A percentile compares a stretch with the other conserved stretches of the same genome.
These are phyloP conservation scores for Piscicola geometra DNA, from an alignment of 2,888 invertebrate species.

Conservation along the genomic window DNA sequence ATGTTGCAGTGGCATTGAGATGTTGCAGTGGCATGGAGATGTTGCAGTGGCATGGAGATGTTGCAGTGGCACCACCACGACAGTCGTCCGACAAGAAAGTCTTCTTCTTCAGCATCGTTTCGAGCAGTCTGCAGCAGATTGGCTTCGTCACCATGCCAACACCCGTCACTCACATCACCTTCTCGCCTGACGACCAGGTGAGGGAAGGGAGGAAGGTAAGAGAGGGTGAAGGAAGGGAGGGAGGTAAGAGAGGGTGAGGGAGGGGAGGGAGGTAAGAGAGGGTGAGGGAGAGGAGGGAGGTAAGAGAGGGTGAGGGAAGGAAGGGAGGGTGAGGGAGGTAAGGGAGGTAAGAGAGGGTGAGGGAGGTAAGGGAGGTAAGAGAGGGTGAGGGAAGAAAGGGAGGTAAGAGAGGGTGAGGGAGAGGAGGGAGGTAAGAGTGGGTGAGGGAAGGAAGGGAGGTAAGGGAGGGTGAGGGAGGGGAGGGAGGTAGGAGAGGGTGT, in stretches of 20 bases:
- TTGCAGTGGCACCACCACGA: neutral
- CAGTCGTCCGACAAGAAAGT: conserved; percentile 49
- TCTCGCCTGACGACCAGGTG: conserved; percentile 45
- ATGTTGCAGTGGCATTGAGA: too few species aligned
- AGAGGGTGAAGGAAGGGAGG: neutral
- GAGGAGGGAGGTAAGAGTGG: too few species aligned
- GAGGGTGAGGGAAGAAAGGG: too few species aligned
- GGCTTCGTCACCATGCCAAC: conserved; percentile 52
- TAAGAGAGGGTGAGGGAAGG: neutral
- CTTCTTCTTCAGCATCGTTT: conserved; percentile 53
- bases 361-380: too few species aligned
- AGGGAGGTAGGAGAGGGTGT: too few species aligned
- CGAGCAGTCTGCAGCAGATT: conserved; percentile 51
- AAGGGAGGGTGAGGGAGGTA: too few species aligned
- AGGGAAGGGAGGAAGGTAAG: conserved; percentile 1
- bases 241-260: neutral
- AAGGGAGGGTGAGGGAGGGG: too few species aligned
- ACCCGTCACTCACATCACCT: conserved; percentile 50
- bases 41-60: too few species aligned
- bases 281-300: conserved; percentile 17
- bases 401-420: too few species aligned
- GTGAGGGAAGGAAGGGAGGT: too few species aligned
- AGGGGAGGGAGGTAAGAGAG: neutral
- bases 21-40: too few species aligned
- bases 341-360: too few species aligned